Percentiles rank a stretch among this genome's conserved stretches.
phyloP scores from a whole-genome alignment of 1,140 invertebrate species.

The Diabrotica virgifera region DNA sequence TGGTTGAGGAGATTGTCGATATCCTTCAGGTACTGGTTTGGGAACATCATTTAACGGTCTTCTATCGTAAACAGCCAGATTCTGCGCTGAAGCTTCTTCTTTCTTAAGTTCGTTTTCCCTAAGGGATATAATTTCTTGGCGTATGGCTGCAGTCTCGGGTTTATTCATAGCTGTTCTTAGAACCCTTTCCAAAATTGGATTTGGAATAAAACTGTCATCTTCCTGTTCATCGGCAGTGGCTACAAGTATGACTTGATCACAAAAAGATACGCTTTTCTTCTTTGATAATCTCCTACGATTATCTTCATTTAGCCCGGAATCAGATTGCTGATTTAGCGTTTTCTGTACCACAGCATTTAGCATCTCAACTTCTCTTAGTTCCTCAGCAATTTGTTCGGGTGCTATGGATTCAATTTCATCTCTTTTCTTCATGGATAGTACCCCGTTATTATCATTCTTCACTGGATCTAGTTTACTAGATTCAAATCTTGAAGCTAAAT shows the following conservation, averaged over 20 bases:
- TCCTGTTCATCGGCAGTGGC: constrained; percentile 89
- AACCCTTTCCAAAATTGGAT: constrained; percentile 85
- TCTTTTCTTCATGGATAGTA: constrained; percentile 10
- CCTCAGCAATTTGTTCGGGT: constrained; percentile 50
- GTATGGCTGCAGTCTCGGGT: constrained; percentile 58
- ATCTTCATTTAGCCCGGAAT: constrained; percentile 17
- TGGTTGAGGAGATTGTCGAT: constrained; percentile 14
- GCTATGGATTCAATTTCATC: constrained; percentile 27
- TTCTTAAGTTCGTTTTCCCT: constrained; percentile 47
- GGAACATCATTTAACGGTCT: constrained; percentile 20
- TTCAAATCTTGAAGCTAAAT: constrained; percentile 82
- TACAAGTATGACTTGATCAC: constrained; percentile 87
- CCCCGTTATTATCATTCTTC: constrained; percentile 5
- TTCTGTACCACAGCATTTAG: constrained; percentile 53
- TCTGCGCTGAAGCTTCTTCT: background rate
- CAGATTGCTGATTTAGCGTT: constrained; percentile 36
- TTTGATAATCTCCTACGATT: constrained; percentile 56
- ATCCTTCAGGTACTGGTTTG: background rate
- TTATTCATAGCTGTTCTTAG: constrained; percentile 76
- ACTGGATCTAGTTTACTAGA: constrained; percentile 46
- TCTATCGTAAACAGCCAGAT: constrained; percentile 28
- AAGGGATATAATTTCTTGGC: constrained; percentile 52
- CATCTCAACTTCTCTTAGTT: constrained; percentile 56
- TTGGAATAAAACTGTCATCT: constrained; percentile 85
- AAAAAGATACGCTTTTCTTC: constrained; percentile 92